These are phyloP conservation scores for Mustelus asterias DNA, from an alignment of 2,113 vertebrate species.

Conservation along the genomic window DNA sequence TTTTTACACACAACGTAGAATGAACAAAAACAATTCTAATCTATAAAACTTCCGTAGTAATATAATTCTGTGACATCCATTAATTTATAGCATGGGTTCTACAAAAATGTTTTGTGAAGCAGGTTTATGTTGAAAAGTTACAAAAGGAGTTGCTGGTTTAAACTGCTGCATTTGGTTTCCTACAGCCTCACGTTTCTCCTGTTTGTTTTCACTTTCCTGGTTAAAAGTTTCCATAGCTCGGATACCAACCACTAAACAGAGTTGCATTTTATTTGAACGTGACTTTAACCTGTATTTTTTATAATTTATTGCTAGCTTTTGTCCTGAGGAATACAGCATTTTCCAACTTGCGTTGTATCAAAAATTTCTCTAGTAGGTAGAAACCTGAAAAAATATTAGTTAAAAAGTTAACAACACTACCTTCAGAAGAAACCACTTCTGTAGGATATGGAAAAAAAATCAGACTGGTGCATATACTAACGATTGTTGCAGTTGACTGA, in stretches of 20 bases:
- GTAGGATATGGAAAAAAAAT: not conserved
- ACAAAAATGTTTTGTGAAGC: not conserved
- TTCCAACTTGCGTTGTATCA: not conserved
- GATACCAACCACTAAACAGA: not conserved
- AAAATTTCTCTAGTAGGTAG: not conserved
- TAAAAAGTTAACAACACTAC: not conserved
- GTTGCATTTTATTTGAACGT: not conserved
- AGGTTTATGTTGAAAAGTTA: not conserved
- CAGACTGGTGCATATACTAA: not conserved
- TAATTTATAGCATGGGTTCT: not conserved
- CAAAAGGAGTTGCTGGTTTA: not conserved
- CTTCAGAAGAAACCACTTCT: not conserved
- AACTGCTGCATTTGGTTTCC: not conserved
- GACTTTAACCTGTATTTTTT: not conserved
- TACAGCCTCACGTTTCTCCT: not conserved
- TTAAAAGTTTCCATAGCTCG: not conserved
- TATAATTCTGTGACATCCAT: not conserved
- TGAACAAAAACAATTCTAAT: not conserved
- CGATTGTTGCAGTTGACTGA: not conserved
- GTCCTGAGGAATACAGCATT: not conserved
- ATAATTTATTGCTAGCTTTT: not conserved
- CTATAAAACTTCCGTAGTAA: not conserved
- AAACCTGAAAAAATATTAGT: not conserved
- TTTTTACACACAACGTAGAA: not conserved
- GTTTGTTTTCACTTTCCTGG: not conserved